phyloP scores from a whole-genome alignment of 2,888 invertebrate genomes.

The Caenorhabditis sp. region DNA sequence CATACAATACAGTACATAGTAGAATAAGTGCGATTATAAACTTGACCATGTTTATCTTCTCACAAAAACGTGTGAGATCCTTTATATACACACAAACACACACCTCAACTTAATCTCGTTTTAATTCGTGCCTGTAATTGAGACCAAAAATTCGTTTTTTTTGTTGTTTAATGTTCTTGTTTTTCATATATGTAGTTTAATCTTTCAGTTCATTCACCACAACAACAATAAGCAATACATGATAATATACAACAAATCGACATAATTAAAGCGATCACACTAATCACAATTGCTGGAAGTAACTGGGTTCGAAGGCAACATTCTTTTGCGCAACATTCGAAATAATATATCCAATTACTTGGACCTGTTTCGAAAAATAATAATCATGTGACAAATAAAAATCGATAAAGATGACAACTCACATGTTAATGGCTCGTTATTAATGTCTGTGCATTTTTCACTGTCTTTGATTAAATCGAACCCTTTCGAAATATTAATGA shows the following conservation, averaged over 20 bases:
- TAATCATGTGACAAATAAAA: not conserved
- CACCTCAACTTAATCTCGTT: conserved; percentile 4
- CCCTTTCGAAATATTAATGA: too few relatives aligned
- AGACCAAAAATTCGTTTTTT: not conserved
- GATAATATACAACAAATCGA: not conserved
- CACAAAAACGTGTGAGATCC: too few relatives aligned
- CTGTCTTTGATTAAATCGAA: too few relatives aligned
- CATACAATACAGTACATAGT: not conserved
- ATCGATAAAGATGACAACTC: not conserved
- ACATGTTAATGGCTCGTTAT: not conserved
- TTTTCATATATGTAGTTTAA: not conserved
- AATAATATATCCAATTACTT: conserved; percentile 27
- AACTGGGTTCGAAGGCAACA: conserved; percentile 35
- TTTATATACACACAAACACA: conserved; percentile 2
- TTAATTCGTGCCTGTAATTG: too few relatives aligned
- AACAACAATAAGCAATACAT: not conserved
- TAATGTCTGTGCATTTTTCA: too few relatives aligned
- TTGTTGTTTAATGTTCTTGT: not conserved
- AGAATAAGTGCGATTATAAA: not conserved
- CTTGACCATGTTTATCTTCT: not conserved
- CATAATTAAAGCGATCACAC: not conserved
- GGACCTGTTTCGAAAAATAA: conserved; percentile 16
- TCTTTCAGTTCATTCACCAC: not conserved
- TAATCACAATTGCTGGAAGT: not conserved
- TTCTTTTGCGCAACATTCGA: conserved; percentile 35